Conservation (phyloP, 1,140 invertebrate genomes). For the Pseudachorutes palmiensis region DNA sequence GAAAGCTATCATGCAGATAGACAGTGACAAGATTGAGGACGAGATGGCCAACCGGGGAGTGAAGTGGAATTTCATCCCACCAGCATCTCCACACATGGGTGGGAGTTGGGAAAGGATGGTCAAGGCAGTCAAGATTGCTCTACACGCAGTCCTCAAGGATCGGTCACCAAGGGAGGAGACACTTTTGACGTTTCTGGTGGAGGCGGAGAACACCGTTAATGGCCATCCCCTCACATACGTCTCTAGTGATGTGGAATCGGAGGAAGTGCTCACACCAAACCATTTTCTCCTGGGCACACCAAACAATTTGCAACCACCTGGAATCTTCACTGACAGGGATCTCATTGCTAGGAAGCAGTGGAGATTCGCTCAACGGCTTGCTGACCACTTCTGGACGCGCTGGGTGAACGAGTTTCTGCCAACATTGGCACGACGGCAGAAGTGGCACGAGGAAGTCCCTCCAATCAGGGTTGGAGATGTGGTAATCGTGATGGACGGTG, state of each 20-base stretch:
- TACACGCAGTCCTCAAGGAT: slow-evolving; percentile 22
- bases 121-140: slow-evolving; percentile 39
- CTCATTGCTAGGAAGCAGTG: slow-evolving; percentile 14
- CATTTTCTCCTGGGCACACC: slow-evolving; percentile 30
- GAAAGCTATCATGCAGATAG: background rate
- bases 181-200: slow-evolving; percentile 37
- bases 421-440: background rate
- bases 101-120: slow-evolving; percentile 41
- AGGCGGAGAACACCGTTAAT: slow-evolving; percentile 40
- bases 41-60: slow-evolving; percentile 14
- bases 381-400: slow-evolving; percentile 17
- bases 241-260: slow-evolving; percentile 38
- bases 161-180: slow-evolving; percentile 31
- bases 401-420: slow-evolving; percentile 9
- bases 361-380: slow-evolving; percentile 9
- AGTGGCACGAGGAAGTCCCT: background rate
- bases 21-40: background rate
- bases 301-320: background rate
- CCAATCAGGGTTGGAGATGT: slow-evolving; percentile 3
- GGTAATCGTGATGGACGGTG: slow-evolving; percentile 21
- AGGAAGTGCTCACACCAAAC: slow-evolving; percentile 37
- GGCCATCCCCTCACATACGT: slow-evolving; percentile 36
- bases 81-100: slow-evolving; percentile 39
- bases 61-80: slow-evolving; percentile 40
- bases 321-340: slow-evolving; percentile 12